Evolutionary conservation across 2,113 vertebrate species (phyloP).

Genomic region (Petrocephalus microphthalmus): DNA sequence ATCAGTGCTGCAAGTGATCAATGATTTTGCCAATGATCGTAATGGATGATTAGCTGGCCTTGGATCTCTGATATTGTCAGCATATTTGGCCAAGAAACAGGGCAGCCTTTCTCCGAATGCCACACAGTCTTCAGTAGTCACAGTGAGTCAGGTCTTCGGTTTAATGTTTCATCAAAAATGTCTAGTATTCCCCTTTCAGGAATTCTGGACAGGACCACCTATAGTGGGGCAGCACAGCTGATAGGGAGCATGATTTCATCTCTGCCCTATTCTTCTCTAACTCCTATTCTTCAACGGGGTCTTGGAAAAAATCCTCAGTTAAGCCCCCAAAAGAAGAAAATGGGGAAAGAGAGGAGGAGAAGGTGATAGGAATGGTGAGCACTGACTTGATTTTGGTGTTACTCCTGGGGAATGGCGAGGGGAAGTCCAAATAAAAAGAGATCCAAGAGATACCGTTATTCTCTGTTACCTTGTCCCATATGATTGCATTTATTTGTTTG

Average conservation of each 20-base stretch:
- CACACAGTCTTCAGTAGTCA: neutral
- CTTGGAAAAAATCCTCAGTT: neutral
- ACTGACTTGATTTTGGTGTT: neutral
- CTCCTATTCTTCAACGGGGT: neutral
- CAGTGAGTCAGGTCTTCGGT: neutral
- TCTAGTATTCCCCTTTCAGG: neutral
- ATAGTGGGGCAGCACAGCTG: neutral
- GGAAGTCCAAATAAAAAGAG: neutral
- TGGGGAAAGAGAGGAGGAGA: neutral
- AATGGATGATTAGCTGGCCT: neutral
- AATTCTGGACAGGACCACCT: neutral
- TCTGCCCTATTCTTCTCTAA: neutral
- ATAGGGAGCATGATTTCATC: neutral
- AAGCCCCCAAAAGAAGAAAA: neutral
- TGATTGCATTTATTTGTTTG: constrained; percentile 23
- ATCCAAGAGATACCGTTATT: constrained; percentile 39
- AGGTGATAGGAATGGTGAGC: neutral
- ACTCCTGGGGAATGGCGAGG: neutral
- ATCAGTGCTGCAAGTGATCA: neutral
- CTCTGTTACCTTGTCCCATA: constrained; percentile 24
- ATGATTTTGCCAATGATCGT: neutral
- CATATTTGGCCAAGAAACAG: neutral
- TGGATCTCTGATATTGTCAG: neutral
- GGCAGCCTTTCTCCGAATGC: neutral
- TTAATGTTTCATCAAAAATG: neutral